These are phyloP conservation scores for Pseudachorutes palmiensis DNA, from an alignment of 1,140 invertebrate genomes.

Conservation along the genomic window DNA sequence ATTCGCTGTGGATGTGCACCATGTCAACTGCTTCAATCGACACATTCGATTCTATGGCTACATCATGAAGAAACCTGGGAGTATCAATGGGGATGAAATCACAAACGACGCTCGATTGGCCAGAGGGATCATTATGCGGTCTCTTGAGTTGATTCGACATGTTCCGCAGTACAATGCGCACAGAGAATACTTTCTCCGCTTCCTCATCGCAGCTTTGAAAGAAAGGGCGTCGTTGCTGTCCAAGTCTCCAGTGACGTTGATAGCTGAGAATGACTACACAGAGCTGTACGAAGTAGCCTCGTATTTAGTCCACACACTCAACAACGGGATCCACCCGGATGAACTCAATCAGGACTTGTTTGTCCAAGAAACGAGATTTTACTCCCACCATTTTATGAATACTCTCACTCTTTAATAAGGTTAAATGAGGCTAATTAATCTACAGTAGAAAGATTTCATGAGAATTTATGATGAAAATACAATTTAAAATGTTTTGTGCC, in stretches of 20 bases:
- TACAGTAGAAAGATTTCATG: too few species aligned
- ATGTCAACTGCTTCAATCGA: slow-evolving; percentile 16
- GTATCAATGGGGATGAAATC: slow-evolving; percentile 10
- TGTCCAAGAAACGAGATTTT: slow-evolving; percentile 12
- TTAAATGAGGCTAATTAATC: too few species aligned
- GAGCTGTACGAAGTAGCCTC: slow-evolving; percentile 8
- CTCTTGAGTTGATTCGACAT: slow-evolving; percentile 10
- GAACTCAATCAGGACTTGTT: slow-evolving; percentile 10
- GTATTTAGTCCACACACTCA: not conserved
- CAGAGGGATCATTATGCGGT: slow-evolving; percentile 1
- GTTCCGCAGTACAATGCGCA: slow-evolving; percentile 12
- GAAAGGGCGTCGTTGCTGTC: not conserved
- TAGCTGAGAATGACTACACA: slow-evolving; percentile 10
- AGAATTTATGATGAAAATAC: too few species aligned
- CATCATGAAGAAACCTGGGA: slow-evolving; percentile 9
- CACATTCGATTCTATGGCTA: slow-evolving; percentile 9
- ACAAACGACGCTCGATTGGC: slow-evolving; percentile 8
- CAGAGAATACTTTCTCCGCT: not conserved
- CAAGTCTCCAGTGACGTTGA: not conserved
- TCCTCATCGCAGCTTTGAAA: slow-evolving; percentile 7
- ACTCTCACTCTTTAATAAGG: slow-evolving; percentile 5
- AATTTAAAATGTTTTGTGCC: too few species aligned
- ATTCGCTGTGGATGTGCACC: slow-evolving; percentile 4
- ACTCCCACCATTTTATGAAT: slow-evolving; percentile 15
- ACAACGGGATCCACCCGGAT: slow-evolving; percentile 12